Base-by-base conservation (phyloP, 2,797 vertebrate genomes). In the Amniataba percoides region DNA sequence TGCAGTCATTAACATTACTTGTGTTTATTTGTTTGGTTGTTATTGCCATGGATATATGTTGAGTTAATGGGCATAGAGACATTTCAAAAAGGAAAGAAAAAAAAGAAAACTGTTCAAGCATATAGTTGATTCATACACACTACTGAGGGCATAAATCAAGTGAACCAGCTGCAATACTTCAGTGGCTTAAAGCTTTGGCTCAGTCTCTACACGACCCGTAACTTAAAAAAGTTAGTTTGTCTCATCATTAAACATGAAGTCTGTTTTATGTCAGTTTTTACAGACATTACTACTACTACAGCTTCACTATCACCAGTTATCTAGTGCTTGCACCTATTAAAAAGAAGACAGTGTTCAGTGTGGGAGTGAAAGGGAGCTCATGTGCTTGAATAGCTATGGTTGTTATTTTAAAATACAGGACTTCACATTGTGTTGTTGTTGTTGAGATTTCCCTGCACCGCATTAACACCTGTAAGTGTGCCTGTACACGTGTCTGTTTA, bases 361-460 rank as follows among this genome's bases (percentile, higher is more conserved):
- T 73, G 46, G 48, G 63, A 58, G 53, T 57, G 56, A 73, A 10
- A 39, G 25, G 3, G 19, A 46, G 49, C 57, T 73, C 42, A n/a
- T 39, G 21, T 52, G 51, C 52, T 70, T 55, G 31, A 45, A 49
- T 1, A 34, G 62, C 43, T 45, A 42, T 59, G 61, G 45, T 58
- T 66, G 39, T 78, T 71, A 7, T 19, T 43, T 73, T n/a, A 25
- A 25, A 42, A 69, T 60, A 48, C 7, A 39, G 12, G 34, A 45
- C 40, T 49, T 71, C 67, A 14, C 14, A 16, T 59, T 61, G 19
- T 73, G 23, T 49, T 46, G 7, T 51, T 46, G 7, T 51, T 53
- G 16, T 63, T n/a, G 16, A 13, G 21, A 77, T 56, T 58, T 27
- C 19, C 40, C 39, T 74, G 18, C 0, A 4, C 7, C 21, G 23